Evolutionary conservation across 2,113 vertebrate species (phyloP).

Genomic region (Pseudorectes ferrugineus): DNA sequence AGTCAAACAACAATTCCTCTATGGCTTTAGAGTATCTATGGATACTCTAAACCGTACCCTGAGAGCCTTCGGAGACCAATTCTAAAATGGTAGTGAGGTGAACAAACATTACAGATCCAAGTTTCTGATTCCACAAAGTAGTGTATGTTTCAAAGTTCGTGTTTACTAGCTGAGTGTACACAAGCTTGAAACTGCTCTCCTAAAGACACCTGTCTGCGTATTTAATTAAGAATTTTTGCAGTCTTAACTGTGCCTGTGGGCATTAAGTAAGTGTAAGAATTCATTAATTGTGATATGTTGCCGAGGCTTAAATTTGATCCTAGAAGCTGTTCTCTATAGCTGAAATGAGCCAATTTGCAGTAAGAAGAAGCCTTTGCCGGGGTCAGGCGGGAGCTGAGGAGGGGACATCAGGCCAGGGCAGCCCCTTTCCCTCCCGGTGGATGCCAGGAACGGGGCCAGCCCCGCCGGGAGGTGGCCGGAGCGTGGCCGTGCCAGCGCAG

Average conservation of each 20-base stretch:
- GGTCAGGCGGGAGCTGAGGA: neutral
- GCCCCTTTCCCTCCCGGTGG: accelerated
- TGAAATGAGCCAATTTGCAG: neutral
- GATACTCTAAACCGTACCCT: neutral
- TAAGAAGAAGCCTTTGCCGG: neutral
- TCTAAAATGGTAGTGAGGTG: neutral
- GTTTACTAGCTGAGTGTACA: neutral
- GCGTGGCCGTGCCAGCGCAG: accelerated
- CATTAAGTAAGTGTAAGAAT: neutral
- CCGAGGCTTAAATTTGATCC: neutral
- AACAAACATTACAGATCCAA: neutral
- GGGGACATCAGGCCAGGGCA: accelerated
- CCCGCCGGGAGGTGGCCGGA: neutral
- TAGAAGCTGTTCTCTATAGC: neutral
- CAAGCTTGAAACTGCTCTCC: neutral
- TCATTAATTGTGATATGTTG: neutral
- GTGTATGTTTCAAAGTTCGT: neutral
- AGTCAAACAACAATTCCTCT: neutral
- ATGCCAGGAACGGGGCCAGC: neutral
- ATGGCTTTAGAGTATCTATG: neutral
- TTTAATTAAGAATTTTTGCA: neutral
- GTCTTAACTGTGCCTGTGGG: neutral
- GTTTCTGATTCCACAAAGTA: neutral
- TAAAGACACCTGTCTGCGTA: neutral
- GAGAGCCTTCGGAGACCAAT: neutral